A percentile compares a stretch with the other conserved stretches of the same genome.
Evolutionary conservation across 2,113 vertebrate species (phyloP).

Genomic region (Limanda limanda): DNA sequence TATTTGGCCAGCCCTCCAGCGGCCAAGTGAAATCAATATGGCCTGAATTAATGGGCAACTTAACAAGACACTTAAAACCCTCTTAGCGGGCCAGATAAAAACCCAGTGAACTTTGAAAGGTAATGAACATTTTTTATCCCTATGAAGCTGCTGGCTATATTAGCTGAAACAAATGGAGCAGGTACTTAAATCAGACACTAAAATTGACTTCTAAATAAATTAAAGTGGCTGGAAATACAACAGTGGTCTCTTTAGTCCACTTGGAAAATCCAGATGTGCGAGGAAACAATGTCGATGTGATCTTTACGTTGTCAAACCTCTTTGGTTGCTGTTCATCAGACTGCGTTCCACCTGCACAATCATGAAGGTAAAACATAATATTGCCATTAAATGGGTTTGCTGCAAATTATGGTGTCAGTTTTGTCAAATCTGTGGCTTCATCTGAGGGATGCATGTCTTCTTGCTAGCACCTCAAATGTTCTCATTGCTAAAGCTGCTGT

Average conservation of each 20-base stretch:
- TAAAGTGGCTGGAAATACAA: conserved; percentile 39
- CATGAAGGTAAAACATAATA: not conserved
- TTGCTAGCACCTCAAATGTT: not conserved
- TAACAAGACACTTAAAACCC: conserved; percentile 80
- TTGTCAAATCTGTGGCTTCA: not conserved
- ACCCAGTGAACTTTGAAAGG: conserved; percentile 75
- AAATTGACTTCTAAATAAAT: conserved; percentile 73
- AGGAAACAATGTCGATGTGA: not conserved
- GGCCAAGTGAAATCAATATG: conserved; percentile 67
- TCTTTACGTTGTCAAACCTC: conserved; percentile 1
- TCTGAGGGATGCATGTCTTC: not conserved
- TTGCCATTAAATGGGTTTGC: conserved; percentile 2
- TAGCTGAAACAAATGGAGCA: conserved; percentile 66
- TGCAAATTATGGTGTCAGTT: not conserved
- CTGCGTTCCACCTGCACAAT: too few species aligned
- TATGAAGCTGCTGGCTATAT: conserved; percentile 64
- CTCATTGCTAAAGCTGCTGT: not conserved
- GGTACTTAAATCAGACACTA: conserved; percentile 64
- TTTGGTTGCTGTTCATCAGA: too few species aligned
- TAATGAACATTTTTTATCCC: conserved; percentile 77
- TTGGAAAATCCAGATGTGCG: conserved; percentile 19
- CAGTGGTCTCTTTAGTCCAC: conserved; percentile 4
- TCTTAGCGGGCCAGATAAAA: conserved; percentile 76
- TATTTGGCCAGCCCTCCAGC: conserved; percentile 49
- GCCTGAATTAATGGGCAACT: conserved; percentile 74